Conservation (phyloP, 2,113 vertebrate genomes). For the Leptobrachium ailaonicum region DNA sequence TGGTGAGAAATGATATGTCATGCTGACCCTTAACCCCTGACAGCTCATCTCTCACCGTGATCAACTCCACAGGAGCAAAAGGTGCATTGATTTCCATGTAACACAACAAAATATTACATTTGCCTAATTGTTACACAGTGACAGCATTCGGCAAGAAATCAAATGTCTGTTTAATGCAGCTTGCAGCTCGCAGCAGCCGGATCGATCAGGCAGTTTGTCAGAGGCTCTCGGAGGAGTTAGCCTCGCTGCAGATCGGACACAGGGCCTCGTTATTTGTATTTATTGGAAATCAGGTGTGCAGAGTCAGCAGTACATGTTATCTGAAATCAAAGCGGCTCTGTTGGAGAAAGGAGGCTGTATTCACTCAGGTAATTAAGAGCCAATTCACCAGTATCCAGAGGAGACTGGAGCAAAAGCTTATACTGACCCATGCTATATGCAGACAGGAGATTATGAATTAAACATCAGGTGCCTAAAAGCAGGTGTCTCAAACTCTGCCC, state of each 20-base stretch:
- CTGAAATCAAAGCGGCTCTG: slow-evolving; percentile 89
- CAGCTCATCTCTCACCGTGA: slow-evolving; percentile 72
- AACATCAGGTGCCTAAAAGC: no score
- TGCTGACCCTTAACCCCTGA: slow-evolving; percentile 60
- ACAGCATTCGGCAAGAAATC: slow-evolving; percentile 83
- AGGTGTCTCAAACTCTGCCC: no score
- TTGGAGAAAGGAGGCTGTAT: slow-evolving; percentile 66
- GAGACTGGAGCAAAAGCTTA: slow-evolving; percentile 62
- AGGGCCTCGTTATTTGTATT: slow-evolving; percentile 61
- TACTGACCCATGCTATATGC: no score
- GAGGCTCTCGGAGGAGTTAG: slow-evolving; percentile 74
- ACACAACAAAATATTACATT: slow-evolving; percentile 95
- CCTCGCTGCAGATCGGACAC: slow-evolving; percentile 64
- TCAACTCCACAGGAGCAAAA: slow-evolving; percentile 74
- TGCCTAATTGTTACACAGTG: slow-evolving; percentile 88
- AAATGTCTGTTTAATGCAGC: slow-evolving; percentile 84
- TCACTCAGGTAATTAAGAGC: slow-evolving; percentile 95
- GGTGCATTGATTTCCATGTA: slow-evolving; percentile 98
- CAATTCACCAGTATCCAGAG: slow-evolving; percentile 82
- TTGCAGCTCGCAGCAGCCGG: slow-evolving; percentile 73
- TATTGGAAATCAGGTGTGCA: slow-evolving; percentile 79
- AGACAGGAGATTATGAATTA: no score
- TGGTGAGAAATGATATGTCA: slow-evolving; percentile 56
- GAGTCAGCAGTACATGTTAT: slow-evolving; percentile 92
- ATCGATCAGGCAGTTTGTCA: slow-evolving; percentile 98